Evolutionary conservation across 2,113 vertebrate genomes (phyloP).

Genomic region (Cyprinodon tularosa): DNA sequence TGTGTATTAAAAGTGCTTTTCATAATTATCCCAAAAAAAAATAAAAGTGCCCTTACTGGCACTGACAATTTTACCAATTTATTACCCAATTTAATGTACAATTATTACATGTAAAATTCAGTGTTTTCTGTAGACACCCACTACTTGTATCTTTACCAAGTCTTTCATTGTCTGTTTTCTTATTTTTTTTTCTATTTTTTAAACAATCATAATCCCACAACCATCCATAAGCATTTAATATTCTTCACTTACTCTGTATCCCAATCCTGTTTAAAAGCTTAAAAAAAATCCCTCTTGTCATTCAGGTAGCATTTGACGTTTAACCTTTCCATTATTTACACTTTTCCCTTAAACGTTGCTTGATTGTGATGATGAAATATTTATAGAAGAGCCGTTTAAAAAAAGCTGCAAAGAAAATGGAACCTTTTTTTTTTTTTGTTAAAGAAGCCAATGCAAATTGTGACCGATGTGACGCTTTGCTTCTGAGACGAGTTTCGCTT

Average conservation of each 20-base stretch:
- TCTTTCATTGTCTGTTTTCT: not conserved
- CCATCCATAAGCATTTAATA: constrained; percentile 22
- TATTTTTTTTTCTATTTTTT: constrained; percentile 33
- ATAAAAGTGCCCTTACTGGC: constrained; percentile 38
- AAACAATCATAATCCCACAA: constrained; percentile 19
- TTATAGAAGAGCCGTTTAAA: constrained; percentile 29
- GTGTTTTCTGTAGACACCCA: constrained; percentile 26
- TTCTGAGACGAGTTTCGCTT: constrained; percentile 11
- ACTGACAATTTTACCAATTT: constrained; percentile 23
- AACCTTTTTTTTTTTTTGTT: not conserved
- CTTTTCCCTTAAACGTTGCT: constrained; percentile 51
- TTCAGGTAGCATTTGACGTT: constrained; percentile 8
- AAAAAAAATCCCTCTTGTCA: constrained; percentile 22
- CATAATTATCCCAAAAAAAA: constrained; percentile 55
- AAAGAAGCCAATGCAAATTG: constrained; percentile 18
- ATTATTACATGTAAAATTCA: constrained; percentile 25
- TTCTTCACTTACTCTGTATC: constrained; percentile 29
- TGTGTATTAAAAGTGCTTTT: constrained; percentile 71
- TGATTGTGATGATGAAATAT: constrained; percentile 44
- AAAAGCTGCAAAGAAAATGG: constrained; percentile 25
- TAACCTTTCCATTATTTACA: constrained; percentile 46
- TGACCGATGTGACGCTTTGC: constrained; percentile 11
- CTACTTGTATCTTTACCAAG: constrained; percentile 27
- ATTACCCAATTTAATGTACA: constrained; percentile 25
- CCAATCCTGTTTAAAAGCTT: constrained; percentile 24